Evolutionary conservation across 2,113 vertebrate genomes (phyloP), one percentile per base, ranked within the genome.

Genomic region (Prunella himalayana): DNA sequence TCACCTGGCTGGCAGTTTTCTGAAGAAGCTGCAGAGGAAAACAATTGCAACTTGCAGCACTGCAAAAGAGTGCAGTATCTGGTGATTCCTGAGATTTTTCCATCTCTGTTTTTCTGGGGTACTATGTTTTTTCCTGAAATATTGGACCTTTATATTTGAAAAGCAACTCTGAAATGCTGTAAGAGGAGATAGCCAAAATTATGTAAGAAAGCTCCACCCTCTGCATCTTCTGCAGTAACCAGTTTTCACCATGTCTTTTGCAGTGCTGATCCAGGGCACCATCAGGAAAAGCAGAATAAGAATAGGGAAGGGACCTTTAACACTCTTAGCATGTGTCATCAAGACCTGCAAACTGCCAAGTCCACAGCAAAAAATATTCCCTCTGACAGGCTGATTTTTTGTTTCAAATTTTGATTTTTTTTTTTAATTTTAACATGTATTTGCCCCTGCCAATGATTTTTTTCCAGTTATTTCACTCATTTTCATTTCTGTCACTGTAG

Each of bases 301-400:
- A 59, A 71, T 33, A 51, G 4, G 35, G 49, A 88, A 68, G 28
- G 13, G 13, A 85, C 6, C 3, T 70, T 57, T 35, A 57, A 15
- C 25, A 35, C 7, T 11, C 31, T 37, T 84, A 45, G 31, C 25
- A 39, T 0, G 0, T 16, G 42, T 7, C 30, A 79, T 53, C 15
- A 28, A 65, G 37, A 53, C 51, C 33, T 85, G 7, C 15, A 69
- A 59, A 5, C 11, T 54, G 35, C 11, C 14, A 44, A 65, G 14
- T 20, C 42, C 39, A 42, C 5, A 35, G 17, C 11, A 72, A 33
- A 69, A 81, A 81, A 56, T 41, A 57, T 15, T 72, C 17, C 73
- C 18, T 24, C 33, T 89, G 13, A 4, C 15, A 66, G 25, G 20
- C 3, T 82, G 27, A 35, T 3, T 16, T 61, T 73, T 78, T 51